phyloP scores from a whole-genome alignment of 2,888 invertebrate species.

The Watsonalla binaria region DNA sequence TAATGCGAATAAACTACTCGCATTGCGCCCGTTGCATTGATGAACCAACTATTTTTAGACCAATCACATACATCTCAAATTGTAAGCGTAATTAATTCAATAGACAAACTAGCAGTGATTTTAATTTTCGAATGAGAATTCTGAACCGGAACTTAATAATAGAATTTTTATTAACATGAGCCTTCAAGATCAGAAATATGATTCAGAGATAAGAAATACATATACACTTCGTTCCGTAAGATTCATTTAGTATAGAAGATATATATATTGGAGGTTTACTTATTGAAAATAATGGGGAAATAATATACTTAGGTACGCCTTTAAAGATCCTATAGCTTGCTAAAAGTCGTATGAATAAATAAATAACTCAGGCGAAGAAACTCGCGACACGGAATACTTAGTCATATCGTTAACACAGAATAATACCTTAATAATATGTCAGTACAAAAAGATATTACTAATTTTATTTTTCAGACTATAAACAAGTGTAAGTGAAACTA shows the following conservation, averaged over 20 bases:
- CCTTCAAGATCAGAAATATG: neutral
- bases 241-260: no score
- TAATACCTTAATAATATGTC: neutral
- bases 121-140: neutral
- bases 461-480: no score
- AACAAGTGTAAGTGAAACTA: slow-evolving; percentile 2
- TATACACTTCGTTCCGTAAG: neutral
- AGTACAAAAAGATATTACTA: no score
- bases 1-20: slow-evolving; percentile 78
- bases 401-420: no score
- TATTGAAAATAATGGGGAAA: no score
- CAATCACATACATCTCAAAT: slow-evolving; percentile 43
- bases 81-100: slow-evolving; percentile 13
- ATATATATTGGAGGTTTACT: no score
- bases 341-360: no score
- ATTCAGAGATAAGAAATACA: neutral
- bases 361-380: no score
- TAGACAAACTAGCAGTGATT: slow-evolving; percentile 10
- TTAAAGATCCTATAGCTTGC: no score
- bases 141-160: neutral
- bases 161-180: neutral
- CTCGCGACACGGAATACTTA: no score
- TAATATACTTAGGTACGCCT: no score
- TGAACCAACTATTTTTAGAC: slow-evolving; percentile 66
- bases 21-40: slow-evolving; percentile 66